Percentiles rank a stretch among this genome's conserved stretches.
Conservation (phyloP, 2,888 invertebrate genomes). For the Chalcosyrphus nemorum region DNA sequence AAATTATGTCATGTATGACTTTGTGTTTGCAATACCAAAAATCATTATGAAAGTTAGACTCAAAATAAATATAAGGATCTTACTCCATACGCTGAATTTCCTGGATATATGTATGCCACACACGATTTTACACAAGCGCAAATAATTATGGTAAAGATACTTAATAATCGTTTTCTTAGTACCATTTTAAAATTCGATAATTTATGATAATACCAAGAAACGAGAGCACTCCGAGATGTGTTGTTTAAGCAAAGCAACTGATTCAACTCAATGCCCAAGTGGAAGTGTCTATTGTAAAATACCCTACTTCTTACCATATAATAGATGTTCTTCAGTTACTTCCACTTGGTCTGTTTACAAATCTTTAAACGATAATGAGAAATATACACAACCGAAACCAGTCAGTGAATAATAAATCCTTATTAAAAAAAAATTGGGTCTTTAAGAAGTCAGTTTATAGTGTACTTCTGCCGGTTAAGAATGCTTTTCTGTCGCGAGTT, state of each 20-base stretch:
- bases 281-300: background rate
- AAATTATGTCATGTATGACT: too few relatives aligned
- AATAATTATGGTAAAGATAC: background rate
- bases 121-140: background rate
- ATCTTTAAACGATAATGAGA: conserved; percentile 28
- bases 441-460: background rate
- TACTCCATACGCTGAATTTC: conserved; percentile 51
- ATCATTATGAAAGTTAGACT: too few relatives aligned
- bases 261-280: background rate
- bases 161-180: background rate
- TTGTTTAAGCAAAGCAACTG: background rate
- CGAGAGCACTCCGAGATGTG: background rate
- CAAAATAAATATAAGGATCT: background rate
- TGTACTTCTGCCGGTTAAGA: conserved; percentile 4
- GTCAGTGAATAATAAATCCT: background rate
- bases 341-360: background rate
- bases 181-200: background rate
- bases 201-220: background rate
- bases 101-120: conserved; percentile 17
- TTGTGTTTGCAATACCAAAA: too few relatives aligned
- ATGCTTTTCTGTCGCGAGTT: conserved; percentile 21
- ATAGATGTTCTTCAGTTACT: too few relatives aligned
- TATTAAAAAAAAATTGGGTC: background rate
- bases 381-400: conserved; percentile 26
- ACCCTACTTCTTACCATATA: background rate